Base-by-base conservation (phyloP, 2,797 vertebrate genomes). In the Schizopygopsis malacanthus region DNA sequence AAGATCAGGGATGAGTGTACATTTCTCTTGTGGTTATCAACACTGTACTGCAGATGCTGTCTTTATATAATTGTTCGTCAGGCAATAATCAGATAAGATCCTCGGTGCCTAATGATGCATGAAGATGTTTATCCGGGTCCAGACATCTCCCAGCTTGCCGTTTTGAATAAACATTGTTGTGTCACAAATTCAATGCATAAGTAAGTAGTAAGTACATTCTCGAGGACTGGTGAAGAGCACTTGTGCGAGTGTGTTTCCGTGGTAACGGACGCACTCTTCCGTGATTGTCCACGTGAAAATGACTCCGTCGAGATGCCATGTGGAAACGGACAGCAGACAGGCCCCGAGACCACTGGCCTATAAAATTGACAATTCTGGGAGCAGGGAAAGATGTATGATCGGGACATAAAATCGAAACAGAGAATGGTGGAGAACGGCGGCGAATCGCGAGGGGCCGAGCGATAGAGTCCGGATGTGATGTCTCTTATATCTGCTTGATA, bases 281-380 rank as follows among this genome's bases (percentile, higher is more conserved):
- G 79, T 75, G 90, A 90, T 88, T 89, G 88, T 77, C 84, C 85
- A n/a, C 70, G 86, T 82, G 63, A 89, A 91, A 79, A 88, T 47
- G 65, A 88, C 86, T 82, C 91, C 84, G 88, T 82, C 47, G 88
- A 91, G 90, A 91, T 88, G 88, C 81, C 28, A 87, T 71, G 87
- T 85, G 88, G 91, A 93, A 92, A 90, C 77, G 84, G 90, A 93
- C 91, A 88, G 91, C 87, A 86, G 85, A 89, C 90, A 89, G 85
- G 79, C 85, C 77, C 41, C 82, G 82, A 88, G 89, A 92, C 92
- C 91, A 90, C 80, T 91, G 90, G 79, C 73, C 92, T 93, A 90
- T 93, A 94, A 93, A 94, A 94, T 93, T 91, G 92, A 91, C 81
- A 71, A 61, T 86, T 47, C 71, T 41, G 59, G 10, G 71, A 52